Conservation (phyloP, 2,113 vertebrate species). For the Salvelinus fontinalis region DNA sequence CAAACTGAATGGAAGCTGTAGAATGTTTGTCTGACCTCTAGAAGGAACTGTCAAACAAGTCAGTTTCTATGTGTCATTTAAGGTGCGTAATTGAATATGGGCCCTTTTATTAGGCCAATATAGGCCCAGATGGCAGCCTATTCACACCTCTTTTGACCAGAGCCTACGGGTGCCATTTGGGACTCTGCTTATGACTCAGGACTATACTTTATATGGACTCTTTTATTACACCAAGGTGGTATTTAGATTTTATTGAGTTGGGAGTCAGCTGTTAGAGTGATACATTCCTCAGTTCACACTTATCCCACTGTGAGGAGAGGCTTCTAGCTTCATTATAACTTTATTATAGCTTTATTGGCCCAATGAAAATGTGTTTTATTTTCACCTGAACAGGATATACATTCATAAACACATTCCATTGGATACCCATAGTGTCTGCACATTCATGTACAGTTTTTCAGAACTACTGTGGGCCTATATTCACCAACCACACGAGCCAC, state of each 20-base stretch:
- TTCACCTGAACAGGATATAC: not conserved
- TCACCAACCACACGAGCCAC: not conserved
- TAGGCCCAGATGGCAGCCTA: not conserved
- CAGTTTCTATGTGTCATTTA: too few species aligned
- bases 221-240: too few species aligned
- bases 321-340: not conserved
- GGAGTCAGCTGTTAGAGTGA: not conserved
- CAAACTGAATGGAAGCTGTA: constrained; percentile 18
- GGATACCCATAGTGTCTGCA: too few species aligned
- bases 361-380: not conserved
- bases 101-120: too few species aligned
- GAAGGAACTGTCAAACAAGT: not conserved
- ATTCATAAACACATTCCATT: not conserved
- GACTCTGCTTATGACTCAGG: not conserved
- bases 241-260: too few species aligned
- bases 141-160: constrained; percentile 4
- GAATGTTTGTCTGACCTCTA: too few species aligned
- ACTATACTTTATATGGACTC: not conserved
- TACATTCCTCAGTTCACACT: not conserved
- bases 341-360: not conserved
- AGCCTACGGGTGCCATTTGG: not conserved
- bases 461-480: too few species aligned
- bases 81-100: too few species aligned
- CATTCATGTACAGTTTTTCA: too few species aligned
- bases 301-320: constrained; percentile 2